Evolutionary conservation across 1,140 invertebrate species (phyloP).

Genomic region (Hormaphis cornu): DNA sequence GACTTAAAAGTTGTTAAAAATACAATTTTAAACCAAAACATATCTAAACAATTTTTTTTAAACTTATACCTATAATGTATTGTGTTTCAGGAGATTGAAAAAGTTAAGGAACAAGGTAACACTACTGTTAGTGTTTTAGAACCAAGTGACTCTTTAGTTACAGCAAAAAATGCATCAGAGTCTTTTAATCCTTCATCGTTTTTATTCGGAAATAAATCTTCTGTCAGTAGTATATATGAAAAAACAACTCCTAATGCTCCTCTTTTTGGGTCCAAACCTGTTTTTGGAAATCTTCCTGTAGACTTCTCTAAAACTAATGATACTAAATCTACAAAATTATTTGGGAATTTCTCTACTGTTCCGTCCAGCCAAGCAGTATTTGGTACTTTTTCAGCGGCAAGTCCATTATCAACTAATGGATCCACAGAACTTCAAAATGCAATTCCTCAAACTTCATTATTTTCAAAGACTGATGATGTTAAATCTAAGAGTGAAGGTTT

Average conservation of each 20-base stretch:
- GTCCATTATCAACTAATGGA: neutral
- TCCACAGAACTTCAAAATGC: neutral
- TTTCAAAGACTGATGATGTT: conserved; percentile 19
- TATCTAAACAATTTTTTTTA: too few relatives aligned
- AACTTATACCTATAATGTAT: too few relatives aligned
- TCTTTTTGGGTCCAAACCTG: conserved; percentile 1
- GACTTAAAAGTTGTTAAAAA: too few relatives aligned
- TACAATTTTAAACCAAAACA: too few relatives aligned
- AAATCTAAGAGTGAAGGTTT: conserved; percentile 1
- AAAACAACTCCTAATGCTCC: neutral
- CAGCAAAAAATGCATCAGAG: neutral
- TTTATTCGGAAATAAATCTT: conserved; percentile 15
- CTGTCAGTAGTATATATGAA: neutral
- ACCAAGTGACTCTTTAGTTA: neutral
- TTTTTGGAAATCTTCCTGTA: neutral
- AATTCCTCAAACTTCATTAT: neutral
- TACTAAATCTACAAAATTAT: neutral
- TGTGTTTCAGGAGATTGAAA: conserved; percentile 11
- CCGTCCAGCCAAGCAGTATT: neutral
- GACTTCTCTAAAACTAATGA: conserved; percentile 4
- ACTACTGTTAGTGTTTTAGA: neutral
- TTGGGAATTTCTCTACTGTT: neutral
- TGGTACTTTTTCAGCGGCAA: neutral
- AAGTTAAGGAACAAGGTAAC: neutral
- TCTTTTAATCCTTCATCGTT: conserved; percentile 3